Conservation (phyloP, 2,113 vertebrate species). For the Corapipo altera region DNA sequence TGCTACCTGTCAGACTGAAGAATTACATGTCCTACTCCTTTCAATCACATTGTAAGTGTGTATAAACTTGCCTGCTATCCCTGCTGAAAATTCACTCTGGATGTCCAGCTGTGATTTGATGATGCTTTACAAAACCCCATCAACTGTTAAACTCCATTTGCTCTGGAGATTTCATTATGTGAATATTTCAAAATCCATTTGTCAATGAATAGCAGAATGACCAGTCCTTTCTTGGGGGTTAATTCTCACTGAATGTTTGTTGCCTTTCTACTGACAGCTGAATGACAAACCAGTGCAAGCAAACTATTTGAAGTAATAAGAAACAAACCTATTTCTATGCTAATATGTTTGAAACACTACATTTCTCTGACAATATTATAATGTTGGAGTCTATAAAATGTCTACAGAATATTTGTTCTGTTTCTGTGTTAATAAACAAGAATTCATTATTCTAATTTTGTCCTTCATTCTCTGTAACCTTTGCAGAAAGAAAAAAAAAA, state of each 20-base stretch:
- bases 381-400: background rate
- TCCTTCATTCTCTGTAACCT: constrained; percentile 56
- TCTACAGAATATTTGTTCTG: constrained; percentile 28
- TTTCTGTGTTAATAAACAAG: constrained; percentile 22
- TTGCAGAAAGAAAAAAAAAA: constrained; percentile 44
- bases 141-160: background rate
- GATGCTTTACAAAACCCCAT: background rate
- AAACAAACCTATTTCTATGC: constrained; percentile 37
- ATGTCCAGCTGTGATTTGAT: background rate
- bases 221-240: constrained; percentile 30
- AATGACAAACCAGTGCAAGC: constrained; percentile 22
- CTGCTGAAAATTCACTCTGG: background rate
- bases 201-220: background rate
- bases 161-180: constrained; percentile 23
- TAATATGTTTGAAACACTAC: constrained; percentile 22
- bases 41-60: background rate
- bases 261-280: constrained; percentile 27
- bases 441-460: constrained; percentile 53
- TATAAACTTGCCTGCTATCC: background rate
- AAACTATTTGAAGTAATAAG: constrained; percentile 18
- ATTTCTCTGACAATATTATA: background rate
- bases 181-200: constrained; percentile 46
- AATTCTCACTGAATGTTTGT: background rate
- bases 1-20: background rate
- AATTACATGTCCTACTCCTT: background rate